Evolutionary conservation across 1,140 invertebrate genomes (phyloP).

Genomic region (Bilobella aurantiaca): DNA sequence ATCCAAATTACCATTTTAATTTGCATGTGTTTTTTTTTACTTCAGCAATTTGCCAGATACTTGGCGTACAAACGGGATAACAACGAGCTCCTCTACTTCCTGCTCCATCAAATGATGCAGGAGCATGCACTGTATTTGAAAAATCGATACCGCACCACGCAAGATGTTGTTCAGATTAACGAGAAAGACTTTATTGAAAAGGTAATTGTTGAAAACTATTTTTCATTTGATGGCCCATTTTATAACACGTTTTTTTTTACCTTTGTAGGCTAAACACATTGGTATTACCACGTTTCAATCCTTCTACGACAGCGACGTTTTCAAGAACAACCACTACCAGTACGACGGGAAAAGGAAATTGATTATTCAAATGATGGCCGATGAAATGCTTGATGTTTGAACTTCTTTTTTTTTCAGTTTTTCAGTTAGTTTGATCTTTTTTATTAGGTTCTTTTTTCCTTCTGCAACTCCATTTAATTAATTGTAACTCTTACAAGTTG

Average conservation of each 20-base stretch:
- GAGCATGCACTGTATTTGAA: conserved; percentile 81
- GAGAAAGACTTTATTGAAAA: conserved; percentile 66
- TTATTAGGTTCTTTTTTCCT: not conserved
- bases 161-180: conserved; percentile 71
- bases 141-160: conserved; percentile 60
- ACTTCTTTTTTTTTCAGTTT: not conserved
- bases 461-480: not conserved
- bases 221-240: not conserved
- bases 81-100: conserved; percentile 90
- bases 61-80: conserved; percentile 89
- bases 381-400: conserved; percentile 16
- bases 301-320: conserved; percentile 87
- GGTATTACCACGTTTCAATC: conserved; percentile 78
- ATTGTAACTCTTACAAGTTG: too few species aligned
- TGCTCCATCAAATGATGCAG: conserved; percentile 82
- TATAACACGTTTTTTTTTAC: conserved; percentile 25
- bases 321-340: conserved; percentile 76
- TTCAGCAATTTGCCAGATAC: conserved; percentile 84
- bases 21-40: conserved; percentile 30
- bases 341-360: conserved; percentile 73
- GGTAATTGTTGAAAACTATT: not conserved
- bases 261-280: conserved; percentile 74
- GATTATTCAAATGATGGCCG: conserved; percentile 65
- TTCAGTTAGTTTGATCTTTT: not conserved
- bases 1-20: not conserved